Percentiles rank a stretch among this genome's conserved stretches.
phyloP scores from a whole-genome alignment of 2,797 vertebrate genomes.

The Craterocephalus amniculus region DNA sequence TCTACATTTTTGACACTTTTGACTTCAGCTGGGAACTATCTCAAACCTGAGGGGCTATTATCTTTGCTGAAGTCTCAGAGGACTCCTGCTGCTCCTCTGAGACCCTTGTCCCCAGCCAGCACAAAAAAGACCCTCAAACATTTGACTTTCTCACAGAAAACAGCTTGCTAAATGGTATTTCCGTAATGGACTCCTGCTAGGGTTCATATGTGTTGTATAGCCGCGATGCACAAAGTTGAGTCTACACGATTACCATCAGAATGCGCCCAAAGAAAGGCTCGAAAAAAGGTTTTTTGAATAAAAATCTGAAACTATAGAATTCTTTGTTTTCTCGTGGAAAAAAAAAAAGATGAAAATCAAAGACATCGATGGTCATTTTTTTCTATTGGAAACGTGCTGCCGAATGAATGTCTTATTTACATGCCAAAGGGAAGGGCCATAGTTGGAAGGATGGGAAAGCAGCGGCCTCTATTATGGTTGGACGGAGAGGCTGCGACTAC shows the following conservation, averaged over 20 bases:
- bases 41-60: constrained; percentile 79
- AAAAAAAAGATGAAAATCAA: constrained; percentile 89
- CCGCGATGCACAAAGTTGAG: constrained; percentile 86
- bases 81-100: constrained; percentile 79
- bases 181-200: constrained; percentile 90
- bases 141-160: constrained; percentile 89
- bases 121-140: constrained; percentile 83
- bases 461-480: constrained; percentile 85
- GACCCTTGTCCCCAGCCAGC: constrained; percentile 74
- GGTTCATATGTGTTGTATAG: constrained; percentile 88
- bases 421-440: constrained; percentile 88
- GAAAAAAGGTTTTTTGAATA: constrained; percentile 83
- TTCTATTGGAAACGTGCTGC: constrained; percentile 88
- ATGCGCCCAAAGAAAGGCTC: constrained; percentile 79
- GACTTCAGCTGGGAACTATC: constrained; percentile 82
- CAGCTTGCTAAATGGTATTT: constrained; percentile 88
- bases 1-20: constrained; percentile 79
- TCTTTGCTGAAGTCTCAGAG: constrained; percentile 75
- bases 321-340: constrained; percentile 84
- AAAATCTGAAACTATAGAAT: constrained; percentile 91
- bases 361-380: constrained; percentile 92
- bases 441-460: constrained; percentile 89
- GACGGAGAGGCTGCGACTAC: constrained; percentile 79
- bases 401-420: constrained; percentile 95
- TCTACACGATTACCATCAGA: constrained; percentile 90